Evolutionary conservation across 2,113 vertebrate species (phyloP), one percentile per base, ranked within the genome.

Genomic region (Caracal caracal): DNA sequence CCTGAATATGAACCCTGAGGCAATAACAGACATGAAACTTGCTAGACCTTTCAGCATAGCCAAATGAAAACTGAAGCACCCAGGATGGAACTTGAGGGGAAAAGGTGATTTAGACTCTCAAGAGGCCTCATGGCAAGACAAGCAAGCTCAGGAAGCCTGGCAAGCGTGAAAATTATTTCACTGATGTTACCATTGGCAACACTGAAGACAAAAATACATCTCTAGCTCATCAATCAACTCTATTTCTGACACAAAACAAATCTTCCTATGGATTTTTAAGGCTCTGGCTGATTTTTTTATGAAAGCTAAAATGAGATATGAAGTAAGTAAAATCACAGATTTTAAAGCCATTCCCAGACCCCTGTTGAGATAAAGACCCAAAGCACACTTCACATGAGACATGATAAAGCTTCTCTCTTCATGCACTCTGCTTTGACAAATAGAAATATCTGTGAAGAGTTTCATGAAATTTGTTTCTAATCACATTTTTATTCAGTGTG

Each of bases 1-100:
- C 80, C 51, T 56, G 66, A 86, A 53, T 90, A 35, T 94, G 80
- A 90, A 93, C 90, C 51, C 51, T 88, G 89, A 97, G 24, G n/a
- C 59, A 90, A 94, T 7, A 86, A 71, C 79, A 92, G 79, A 81
- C 40, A 61, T 10, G 59, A 86, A 30, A 92, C 70, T 95, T 78
- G 51, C 63, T 71, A 88, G 76, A 83, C 65, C 28, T 94, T 89
- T 85, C 70, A 20, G 11, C 0, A 8, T 7, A 92, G 85, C 49
- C 80, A 82, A 82, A 65, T 68, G 56, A 75, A 81, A 94, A 92
- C 0, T 35, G 49, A 70, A 96, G 59, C n/a, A 37, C n/a, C 37
- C 6, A 80, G 26, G 30, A 81, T 12, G 10, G 56, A 68, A 59
- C 28, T 61, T 75, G 93, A 47, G 59, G 11, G 33, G 19, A 81